phyloP scores from a whole-genome alignment of 2,888 invertebrate genomes.

The Zonitis immaculata region DNA sequence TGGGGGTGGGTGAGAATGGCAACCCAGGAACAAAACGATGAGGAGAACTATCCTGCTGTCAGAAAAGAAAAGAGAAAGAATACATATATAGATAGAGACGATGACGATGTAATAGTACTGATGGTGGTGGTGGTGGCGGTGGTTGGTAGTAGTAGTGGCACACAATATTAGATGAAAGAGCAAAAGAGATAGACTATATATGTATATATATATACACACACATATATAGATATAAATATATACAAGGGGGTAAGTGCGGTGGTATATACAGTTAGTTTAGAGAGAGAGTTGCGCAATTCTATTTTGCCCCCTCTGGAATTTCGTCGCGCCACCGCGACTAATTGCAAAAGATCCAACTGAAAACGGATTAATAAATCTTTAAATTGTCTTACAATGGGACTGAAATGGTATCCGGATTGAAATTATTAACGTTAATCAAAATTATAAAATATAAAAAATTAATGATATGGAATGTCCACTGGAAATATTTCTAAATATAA shows the following conservation, averaged over 20 bases:
- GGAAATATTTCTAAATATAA: background rate
- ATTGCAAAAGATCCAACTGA: constrained; percentile 25
- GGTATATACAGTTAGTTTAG: no score
- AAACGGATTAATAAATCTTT: background rate
- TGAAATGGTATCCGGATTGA: background rate
- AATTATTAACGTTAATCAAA: background rate
- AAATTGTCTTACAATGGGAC: background rate
- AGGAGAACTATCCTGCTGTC: constrained; percentile 11
- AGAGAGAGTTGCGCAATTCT: constrained; percentile 43
- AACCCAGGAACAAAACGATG: constrained; percentile 27
- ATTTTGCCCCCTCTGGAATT: constrained; percentile 28
- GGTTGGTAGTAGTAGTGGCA: constrained; percentile 6
- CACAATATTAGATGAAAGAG: constrained; percentile 1
- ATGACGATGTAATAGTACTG: background rate
- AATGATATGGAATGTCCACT: background rate
- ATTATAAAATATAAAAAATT: background rate
- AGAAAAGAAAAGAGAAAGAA: constrained; percentile 2
- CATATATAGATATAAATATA: no score
- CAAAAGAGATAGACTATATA: constrained; percentile 1
- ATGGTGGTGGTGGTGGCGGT: background rate
- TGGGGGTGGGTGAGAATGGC: constrained; percentile 26
- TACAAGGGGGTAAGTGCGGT: background rate
- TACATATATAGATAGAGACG: background rate
- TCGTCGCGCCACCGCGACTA: constrained; percentile 24
- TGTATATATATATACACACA: no score